A percentile compares a stretch with the other conserved stretches of the same genome.
Conservation (phyloP, 2,888 invertebrate genomes). For the Desoria tigrina region DNA sequence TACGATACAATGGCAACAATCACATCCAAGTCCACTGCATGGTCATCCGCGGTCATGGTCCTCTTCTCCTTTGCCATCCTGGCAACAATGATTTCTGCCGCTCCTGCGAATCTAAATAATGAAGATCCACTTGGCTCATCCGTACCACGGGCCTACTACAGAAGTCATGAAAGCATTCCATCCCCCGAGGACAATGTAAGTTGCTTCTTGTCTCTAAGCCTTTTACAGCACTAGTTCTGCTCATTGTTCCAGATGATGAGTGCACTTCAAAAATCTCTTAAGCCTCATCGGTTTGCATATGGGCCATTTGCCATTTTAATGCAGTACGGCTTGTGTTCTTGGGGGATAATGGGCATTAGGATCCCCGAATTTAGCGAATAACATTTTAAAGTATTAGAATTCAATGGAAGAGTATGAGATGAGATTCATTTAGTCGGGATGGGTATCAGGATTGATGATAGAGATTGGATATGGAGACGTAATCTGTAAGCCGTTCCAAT, state of each 20-base stretch:
- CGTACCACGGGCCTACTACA: slow-evolving; percentile 23
- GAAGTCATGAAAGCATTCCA: slow-evolving; percentile 28
- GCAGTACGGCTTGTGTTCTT: too few species aligned
- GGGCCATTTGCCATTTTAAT: too few species aligned
- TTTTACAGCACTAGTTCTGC: not conserved
- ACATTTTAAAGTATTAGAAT: too few species aligned
- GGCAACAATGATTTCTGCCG: slow-evolving; percentile 38
- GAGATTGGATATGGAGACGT: too few species aligned
- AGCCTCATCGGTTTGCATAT: too few species aligned
- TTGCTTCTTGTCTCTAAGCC: not conserved
- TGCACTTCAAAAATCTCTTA: too few species aligned
- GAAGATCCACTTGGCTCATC: slow-evolving; percentile 28
- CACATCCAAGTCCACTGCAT: not conserved
- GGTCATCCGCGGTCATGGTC: slow-evolving; percentile 10
- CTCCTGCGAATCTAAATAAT: slow-evolving; percentile 36
- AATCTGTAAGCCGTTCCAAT: too few species aligned
- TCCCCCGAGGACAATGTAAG: slow-evolving; percentile 37
- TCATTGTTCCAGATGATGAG: not conserved
- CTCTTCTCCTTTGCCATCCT: slow-evolving; percentile 24
- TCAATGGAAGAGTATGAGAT: too few species aligned
- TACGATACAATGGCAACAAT: slow-evolving; percentile 5
- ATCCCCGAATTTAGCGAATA: too few species aligned
- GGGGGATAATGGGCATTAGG: too few species aligned
- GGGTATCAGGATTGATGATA: too few species aligned
- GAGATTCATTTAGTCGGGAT: too few species aligned